phyloP scores from a whole-genome alignment of 2,113 vertebrate genomes.

The Thryonomys swinderianus region DNA sequence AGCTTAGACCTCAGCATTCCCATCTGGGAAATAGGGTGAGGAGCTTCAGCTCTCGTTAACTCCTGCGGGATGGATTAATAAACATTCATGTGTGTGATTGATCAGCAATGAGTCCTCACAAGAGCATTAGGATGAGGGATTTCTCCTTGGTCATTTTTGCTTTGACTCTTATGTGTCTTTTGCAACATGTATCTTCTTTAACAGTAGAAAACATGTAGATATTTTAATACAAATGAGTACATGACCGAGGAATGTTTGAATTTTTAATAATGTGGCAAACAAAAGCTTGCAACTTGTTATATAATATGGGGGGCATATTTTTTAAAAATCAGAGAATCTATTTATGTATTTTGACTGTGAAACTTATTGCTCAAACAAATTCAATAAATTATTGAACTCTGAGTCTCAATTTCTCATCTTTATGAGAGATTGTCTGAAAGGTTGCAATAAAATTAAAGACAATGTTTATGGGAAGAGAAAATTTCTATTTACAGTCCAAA shows the following conservation, averaged over 20 bases:
- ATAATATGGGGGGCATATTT: not conserved
- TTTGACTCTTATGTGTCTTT: not conserved
- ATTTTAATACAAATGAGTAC: not conserved
- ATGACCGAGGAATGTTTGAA: not conserved
- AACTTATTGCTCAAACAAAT: not conserved
- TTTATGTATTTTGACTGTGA: not conserved
- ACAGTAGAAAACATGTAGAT: rapidly evolving
- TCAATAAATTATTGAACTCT: not conserved
- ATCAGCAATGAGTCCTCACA: too few species aligned
- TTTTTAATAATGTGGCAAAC: not conserved
- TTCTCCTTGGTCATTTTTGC: not conserved
- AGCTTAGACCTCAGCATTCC: not conserved
- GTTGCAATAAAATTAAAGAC: not conserved
- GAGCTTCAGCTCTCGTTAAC: not conserved
- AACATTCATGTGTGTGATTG: too few species aligned
- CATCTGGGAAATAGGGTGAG: not conserved
- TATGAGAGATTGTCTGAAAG: not conserved
- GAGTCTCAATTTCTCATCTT: not conserved
- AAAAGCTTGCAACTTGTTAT: not conserved
- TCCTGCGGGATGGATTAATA: not conserved
- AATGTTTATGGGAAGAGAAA: not conserved
- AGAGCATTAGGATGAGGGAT: not conserved
- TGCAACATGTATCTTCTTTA: not conserved
- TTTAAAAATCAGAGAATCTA: slow-evolving; percentile 5
- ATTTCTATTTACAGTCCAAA: not conserved